Evolutionary conservation across 2,888 invertebrate genomes (phyloP).

Genomic region (Catocala fraxini): DNA sequence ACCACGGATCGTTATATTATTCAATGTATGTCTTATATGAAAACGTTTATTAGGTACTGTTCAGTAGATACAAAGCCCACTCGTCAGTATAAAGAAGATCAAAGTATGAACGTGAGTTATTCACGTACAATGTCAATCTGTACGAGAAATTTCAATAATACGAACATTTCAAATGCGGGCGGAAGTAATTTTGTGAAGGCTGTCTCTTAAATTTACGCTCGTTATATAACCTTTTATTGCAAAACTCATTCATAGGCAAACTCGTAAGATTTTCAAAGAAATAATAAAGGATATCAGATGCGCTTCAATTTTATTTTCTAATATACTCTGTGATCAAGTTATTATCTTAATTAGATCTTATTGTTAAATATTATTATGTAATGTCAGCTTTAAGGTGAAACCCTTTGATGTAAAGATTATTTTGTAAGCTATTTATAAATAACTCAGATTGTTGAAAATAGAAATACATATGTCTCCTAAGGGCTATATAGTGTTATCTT

Average conservation of each 20-base stretch:
- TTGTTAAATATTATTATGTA: background rate
- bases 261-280: background rate
- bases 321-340: background rate
- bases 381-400: too few species aligned
- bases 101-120: constrained; percentile 6
- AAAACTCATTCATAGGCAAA: background rate
- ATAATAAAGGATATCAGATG: background rate
- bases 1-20: too few species aligned
- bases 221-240: constrained; percentile 10
- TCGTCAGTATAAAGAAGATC: constrained; percentile 5
- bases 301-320: background rate
- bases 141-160: constrained; percentile 21
- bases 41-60: too few species aligned
- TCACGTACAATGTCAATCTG: constrained; percentile 10
- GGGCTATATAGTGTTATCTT: too few species aligned
- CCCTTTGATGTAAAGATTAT: too few species aligned
- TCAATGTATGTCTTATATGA: too few species aligned
- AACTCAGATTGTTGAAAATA: too few species aligned
- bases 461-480: too few species aligned
- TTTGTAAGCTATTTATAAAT: too few species aligned
- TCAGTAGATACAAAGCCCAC: too few species aligned
- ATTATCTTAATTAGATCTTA: too few species aligned
- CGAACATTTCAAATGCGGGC: constrained; percentile 14
- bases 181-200: constrained; percentile 16
- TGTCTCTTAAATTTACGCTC: constrained; percentile 13